A percentile compares a stretch with the other conserved stretches of the same genome.
phyloP scores from a whole-genome alignment of 2,888 invertebrate genomes.

The Chrysolina haemoptera region DNA sequence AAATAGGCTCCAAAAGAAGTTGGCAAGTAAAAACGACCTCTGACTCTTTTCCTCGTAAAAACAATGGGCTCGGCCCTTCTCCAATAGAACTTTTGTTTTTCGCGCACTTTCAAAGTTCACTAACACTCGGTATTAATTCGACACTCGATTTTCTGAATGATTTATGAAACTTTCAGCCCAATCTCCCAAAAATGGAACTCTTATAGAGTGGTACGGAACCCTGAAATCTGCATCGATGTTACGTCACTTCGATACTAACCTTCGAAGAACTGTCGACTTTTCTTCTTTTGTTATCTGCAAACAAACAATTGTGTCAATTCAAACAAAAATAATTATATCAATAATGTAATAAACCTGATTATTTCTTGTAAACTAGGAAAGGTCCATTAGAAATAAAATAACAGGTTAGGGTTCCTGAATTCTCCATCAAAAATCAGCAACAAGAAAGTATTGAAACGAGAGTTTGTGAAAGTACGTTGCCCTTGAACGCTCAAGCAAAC shows the following conservation, averaged over 20 bases:
- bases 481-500: too few relatives aligned
- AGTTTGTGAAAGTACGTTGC: too few relatives aligned
- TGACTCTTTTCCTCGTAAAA: background rate
- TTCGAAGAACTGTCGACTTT: conserved; percentile 87
- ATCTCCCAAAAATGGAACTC: conserved; percentile 69
- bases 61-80: background rate
- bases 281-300: conserved; percentile 85
- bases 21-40: background rate
- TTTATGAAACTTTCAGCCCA: conserved; percentile 70
- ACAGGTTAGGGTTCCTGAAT: too few relatives aligned
- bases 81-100: background rate
- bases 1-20: background rate
- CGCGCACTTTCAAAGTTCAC: conserved; percentile 37
- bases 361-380: too few relatives aligned
- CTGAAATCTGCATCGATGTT: conserved; percentile 69
- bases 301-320: conserved; percentile 29
- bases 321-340: too few relatives aligned
- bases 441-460: too few relatives aligned
- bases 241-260: conserved; percentile 83
- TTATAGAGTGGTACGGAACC: conserved; percentile 56
- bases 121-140: conserved; percentile 44
- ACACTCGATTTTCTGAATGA: conserved; percentile 32
- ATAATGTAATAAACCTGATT: too few relatives aligned
- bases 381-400: too few relatives aligned
- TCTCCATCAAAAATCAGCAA: too few relatives aligned